Evolutionary conservation across 2,797 vertebrate species (phyloP), one percentile per base, ranked within the genome.

Genomic region (Eulemur rubriventer): DNA sequence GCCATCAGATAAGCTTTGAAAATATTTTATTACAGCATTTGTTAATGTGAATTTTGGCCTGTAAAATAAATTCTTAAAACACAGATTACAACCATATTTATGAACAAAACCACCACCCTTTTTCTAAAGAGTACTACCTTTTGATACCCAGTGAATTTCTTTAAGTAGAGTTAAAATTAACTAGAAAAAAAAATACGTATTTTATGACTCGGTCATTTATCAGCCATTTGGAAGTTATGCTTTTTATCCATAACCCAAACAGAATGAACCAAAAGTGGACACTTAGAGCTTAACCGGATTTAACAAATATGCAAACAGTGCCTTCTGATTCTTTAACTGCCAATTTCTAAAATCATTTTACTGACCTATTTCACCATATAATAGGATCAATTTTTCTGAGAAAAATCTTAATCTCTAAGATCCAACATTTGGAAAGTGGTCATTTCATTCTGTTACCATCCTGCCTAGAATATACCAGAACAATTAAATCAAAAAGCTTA

Each of bases 1-100:
- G n/a, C 18, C 30, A 95, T 95, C 76, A 89, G 78, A 79, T 57
- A 94, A 85, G 83, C 13, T 67, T 28, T 57, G 24, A 91, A 91
- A 87, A 94, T 89, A 72, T 70, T 96, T 95, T 70, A 65, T 83
- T 87, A 95, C 1, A 75, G 41, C 59, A 80, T 87, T 78, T 87
- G 41, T 61, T 65, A 75, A 73, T 38, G n/a, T 83, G 59, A 81
- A 93, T 38, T 87, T 65, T 43, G 46, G 48, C 67, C 46, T 83
- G 2, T 35, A 50, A 22, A 85, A 87, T 52, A 91, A 82, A 90
- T 63, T 93, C 59, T 94, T 93, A 83, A 92, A 89, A 75, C 41
- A 81, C 2, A 63, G 38, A 83, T 82, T 7, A 18, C 1, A n/a
- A 83, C 33, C 38, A 59, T 61, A 82, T 43, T 92, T 80, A 78